phyloP scores from a whole-genome alignment of 1,140 invertebrate genomes.

The Brachionus angularis region DNA sequence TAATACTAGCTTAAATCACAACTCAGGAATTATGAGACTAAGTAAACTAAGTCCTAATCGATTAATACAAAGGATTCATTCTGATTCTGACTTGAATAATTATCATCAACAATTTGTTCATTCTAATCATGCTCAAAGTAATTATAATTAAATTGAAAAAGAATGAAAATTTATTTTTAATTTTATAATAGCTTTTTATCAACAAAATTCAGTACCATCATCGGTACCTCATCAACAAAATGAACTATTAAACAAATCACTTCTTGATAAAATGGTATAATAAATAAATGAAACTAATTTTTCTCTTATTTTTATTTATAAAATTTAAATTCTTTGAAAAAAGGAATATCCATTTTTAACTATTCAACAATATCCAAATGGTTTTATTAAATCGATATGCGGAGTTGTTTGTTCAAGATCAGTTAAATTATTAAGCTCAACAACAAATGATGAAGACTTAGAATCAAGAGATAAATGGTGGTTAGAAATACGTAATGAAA shows the following conservation, averaged over 20 bases:
- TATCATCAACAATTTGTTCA: neutral
- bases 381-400: conserved; percentile 81
- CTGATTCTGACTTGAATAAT: neutral
- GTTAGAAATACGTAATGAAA: conserved; percentile 87
- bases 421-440: conserved; percentile 75
- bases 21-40: no score
- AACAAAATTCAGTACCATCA: neutral
- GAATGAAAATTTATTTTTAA: no score
- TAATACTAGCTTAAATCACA: conserved; percentile 52
- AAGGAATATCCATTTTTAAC: conserved; percentile 90
- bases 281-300: no score
- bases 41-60: neutral
- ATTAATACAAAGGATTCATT: neutral
- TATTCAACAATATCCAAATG: conserved; percentile 78
- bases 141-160: no score
- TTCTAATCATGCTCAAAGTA: neutral
- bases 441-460: conserved; percentile 73
- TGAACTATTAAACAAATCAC: neutral
- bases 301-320: no score
- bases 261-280: neutral
- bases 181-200: no score
- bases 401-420: conserved; percentile 70
- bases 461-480: conserved; percentile 88
- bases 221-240: neutral
- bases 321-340: neutral